Evolutionary conservation across 2,888 invertebrate species (phyloP).

Genomic region (Uloborus plumipes): DNA sequence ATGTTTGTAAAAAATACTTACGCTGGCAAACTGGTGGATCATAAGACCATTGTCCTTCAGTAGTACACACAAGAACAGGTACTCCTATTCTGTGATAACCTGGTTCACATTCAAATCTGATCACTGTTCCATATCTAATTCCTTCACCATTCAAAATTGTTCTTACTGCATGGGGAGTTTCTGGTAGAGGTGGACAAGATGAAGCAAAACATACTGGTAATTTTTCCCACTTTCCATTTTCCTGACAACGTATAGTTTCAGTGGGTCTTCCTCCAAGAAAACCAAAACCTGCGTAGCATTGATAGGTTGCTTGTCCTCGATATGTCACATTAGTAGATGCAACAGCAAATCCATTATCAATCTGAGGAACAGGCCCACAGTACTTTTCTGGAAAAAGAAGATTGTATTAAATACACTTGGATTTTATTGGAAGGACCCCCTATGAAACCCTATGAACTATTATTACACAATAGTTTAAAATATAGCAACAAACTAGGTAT

Average conservation of each 20-base stretch:
- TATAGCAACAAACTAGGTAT: too few species aligned
- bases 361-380: slow-evolving; percentile 97
- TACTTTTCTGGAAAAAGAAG: slow-evolving; percentile 74
- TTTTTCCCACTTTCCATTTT: slow-evolving; percentile 92
- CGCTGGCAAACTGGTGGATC: slow-evolving; percentile 89
- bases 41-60: slow-evolving; percentile 95
- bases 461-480: too few species aligned
- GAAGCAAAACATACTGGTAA: slow-evolving; percentile 93
- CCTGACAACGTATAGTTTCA: slow-evolving; percentile 88
- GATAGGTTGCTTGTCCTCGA: slow-evolving; percentile 91
- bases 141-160: slow-evolving; percentile 90
- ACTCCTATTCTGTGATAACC: slow-evolving; percentile 86
- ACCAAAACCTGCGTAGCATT: slow-evolving; percentile 91
- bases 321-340: slow-evolving; percentile 96
- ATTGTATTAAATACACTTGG: not conserved
- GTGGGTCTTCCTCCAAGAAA: slow-evolving; percentile 89
- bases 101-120: slow-evolving; percentile 91
- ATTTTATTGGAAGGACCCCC: too few species aligned
- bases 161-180: slow-evolving; percentile 88
- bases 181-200: slow-evolving; percentile 87
- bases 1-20: slow-evolving; percentile 70
- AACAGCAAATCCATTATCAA: slow-evolving; percentile 96
- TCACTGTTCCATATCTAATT: slow-evolving; percentile 92
- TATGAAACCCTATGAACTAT: too few species aligned
- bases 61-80: slow-evolving; percentile 94